These are phyloP conservation scores for Cynocephalus volans DNA, from an alignment of 2,113 vertebrate genomes.

Conservation along the genomic window DNA sequence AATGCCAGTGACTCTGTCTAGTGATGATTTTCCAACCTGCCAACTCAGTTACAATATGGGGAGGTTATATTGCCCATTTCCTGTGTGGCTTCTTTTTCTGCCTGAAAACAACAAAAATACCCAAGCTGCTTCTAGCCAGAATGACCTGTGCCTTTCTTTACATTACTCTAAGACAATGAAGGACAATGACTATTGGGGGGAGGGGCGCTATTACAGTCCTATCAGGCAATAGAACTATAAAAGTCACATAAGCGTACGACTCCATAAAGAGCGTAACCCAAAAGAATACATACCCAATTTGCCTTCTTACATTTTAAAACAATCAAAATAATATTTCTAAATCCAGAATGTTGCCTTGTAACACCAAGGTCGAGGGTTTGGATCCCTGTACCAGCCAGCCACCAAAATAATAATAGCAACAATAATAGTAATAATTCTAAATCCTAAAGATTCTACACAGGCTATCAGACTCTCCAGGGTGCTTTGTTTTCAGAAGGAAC, in stretches of 20 bases:
- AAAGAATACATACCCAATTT: not conserved
- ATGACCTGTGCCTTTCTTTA: not conserved
- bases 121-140: not conserved
- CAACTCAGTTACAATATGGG: not conserved
- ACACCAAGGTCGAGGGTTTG: no score
- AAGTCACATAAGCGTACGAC: not conserved
- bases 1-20: not conserved
- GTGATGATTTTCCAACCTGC: not conserved
- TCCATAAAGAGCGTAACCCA: not conserved
- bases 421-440: not conserved
- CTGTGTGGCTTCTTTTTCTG: not conserved
- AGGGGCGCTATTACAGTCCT: not conserved
- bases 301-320: not conserved
- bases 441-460: constrained; percentile 10
- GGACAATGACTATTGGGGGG: not conserved
- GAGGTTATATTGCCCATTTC: not conserved
- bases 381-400: no score
- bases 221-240: no score
- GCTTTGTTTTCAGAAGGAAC: not conserved
- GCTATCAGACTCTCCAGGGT: not conserved
- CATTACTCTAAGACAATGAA: not conserved
- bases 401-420: not conserved
- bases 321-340: not conserved
- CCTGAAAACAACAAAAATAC: constrained; percentile 53
- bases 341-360: not conserved